Evolutionary conservation across 2,888 invertebrate species (phyloP).

Genomic region (Acrocyrtus sp.): DNA sequence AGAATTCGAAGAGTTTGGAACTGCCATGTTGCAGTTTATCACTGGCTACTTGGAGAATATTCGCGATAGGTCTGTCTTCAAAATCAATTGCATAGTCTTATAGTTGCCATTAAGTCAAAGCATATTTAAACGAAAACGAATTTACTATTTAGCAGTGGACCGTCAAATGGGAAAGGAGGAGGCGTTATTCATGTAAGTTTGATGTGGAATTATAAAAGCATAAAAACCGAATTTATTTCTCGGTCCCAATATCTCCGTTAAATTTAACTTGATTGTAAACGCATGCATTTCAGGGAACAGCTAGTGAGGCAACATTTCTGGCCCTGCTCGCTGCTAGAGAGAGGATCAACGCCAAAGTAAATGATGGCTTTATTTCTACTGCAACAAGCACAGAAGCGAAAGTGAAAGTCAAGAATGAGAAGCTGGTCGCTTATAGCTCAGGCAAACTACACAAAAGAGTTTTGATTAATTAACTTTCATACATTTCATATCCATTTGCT

Average conservation of each 20-base stretch:
- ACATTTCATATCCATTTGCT: too few species aligned
- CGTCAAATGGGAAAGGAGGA: slow-evolving; percentile 82
- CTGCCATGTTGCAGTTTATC: slow-evolving; percentile 87
- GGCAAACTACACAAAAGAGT: too few species aligned
- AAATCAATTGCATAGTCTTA: too few species aligned
- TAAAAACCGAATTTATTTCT: background rate
- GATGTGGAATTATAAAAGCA: slow-evolving; percentile 64
- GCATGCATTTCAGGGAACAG: too few species aligned
- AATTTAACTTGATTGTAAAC: too few species aligned
- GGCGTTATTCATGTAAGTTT: slow-evolving; percentile 90
- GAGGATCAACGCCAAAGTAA: slow-evolving; percentile 76
- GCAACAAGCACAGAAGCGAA: slow-evolving; percentile 78
- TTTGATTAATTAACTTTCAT: too few species aligned
- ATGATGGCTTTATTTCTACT: too few species aligned
- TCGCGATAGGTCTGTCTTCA: slow-evolving; percentile 75
- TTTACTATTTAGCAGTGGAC: too few species aligned
- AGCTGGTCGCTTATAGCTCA: slow-evolving; percentile 88
- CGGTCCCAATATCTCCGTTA: background rate
- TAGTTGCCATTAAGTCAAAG: too few species aligned
- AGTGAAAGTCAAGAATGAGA: slow-evolving; percentile 79
- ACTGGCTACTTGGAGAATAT: slow-evolving; percentile 90
- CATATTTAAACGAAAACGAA: too few species aligned
- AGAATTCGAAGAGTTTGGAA: slow-evolving; percentile 84
- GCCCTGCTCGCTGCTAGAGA: slow-evolving; percentile 89
- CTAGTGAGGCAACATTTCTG: slow-evolving; percentile 93